phyloP scores from a whole-genome alignment of 2,113 vertebrate genomes.

The Otus sunia region DNA sequence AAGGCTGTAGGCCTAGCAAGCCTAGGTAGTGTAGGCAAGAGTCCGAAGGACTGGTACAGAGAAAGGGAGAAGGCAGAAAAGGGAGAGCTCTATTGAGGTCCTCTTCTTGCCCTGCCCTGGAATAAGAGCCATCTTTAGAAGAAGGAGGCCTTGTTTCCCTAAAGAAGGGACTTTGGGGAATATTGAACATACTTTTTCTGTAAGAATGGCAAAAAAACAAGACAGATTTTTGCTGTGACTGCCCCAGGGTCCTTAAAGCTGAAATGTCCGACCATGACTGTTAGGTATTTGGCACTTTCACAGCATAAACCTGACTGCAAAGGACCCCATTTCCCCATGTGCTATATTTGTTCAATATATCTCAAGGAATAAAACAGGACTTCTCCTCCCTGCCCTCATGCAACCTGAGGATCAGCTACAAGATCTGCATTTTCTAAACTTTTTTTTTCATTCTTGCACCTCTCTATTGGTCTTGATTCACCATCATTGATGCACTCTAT shows the following conservation, averaged over 20 bases:
- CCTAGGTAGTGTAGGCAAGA: neutral
- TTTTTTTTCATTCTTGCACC: neutral
- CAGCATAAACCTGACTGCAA: neutral
- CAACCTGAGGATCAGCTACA: neutral
- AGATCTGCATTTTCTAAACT: neutral
- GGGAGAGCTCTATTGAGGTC: neutral
- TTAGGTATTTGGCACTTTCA: neutral
- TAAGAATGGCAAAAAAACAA: neutral
- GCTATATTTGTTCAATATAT: neutral
- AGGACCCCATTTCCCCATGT: neutral
- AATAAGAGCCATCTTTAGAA: neutral
- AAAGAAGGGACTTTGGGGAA: neutral
- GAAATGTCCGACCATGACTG: neutral
- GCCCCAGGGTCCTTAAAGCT: neutral
- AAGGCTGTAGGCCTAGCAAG: neutral
- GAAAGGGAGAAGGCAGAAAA: neutral
- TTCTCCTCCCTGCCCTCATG: neutral
- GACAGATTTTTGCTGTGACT: neutral
- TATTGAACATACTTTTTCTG: neutral
- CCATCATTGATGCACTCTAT: neutral
- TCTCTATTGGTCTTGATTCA: neutral
- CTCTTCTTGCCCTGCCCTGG: neutral
- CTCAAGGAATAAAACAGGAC: neutral
- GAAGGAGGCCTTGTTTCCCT: neutral
- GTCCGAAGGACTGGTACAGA: neutral